A percentile compares a stretch with the other conserved stretches of the same genome.
Evolutionary conservation across 2,797 vertebrate genomes (phyloP).

Genomic region (Lepilemur septentrionalis): DNA sequence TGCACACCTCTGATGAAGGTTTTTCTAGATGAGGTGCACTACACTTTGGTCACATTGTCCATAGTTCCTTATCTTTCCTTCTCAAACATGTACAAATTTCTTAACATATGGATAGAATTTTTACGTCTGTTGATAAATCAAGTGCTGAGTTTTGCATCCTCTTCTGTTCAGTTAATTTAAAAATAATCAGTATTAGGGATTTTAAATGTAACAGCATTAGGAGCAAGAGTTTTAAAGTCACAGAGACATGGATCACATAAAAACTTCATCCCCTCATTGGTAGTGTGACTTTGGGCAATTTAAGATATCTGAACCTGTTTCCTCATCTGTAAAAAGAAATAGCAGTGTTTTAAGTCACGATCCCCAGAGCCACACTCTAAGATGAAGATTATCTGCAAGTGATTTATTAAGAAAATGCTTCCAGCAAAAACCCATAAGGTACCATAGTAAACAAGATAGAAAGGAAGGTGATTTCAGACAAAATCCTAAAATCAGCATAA

Average conservation of each 20-base stretch:
- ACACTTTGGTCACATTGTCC: not conserved
- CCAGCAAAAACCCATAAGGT: not conserved
- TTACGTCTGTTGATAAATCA: not conserved
- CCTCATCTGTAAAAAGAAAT: not conserved
- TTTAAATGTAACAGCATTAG: not conserved
- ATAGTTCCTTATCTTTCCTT: not conserved
- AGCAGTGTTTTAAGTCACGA: not conserved
- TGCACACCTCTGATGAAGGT: not conserved
- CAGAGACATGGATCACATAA: not conserved
- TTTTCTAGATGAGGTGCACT: not conserved
- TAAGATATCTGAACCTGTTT: not conserved
- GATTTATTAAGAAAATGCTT: slow-evolving; percentile 21
- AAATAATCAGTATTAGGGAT: not conserved
- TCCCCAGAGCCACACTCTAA: not conserved
- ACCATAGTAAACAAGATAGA: not conserved
- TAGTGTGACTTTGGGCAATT: not conserved
- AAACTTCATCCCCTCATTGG: not conserved
- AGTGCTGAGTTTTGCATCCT: not conserved
- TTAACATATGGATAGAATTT: not conserved
- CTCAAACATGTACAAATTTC: not conserved
- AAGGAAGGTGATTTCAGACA: not conserved
- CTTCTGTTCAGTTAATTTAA: not conserved
- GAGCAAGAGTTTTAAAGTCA: not conserved
- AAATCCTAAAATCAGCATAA: not conserved
- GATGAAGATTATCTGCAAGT: not conserved